Evolutionary conservation across 2,113 vertebrate species (phyloP).

Genomic region (Oxygymnocypris stewartii): DNA sequence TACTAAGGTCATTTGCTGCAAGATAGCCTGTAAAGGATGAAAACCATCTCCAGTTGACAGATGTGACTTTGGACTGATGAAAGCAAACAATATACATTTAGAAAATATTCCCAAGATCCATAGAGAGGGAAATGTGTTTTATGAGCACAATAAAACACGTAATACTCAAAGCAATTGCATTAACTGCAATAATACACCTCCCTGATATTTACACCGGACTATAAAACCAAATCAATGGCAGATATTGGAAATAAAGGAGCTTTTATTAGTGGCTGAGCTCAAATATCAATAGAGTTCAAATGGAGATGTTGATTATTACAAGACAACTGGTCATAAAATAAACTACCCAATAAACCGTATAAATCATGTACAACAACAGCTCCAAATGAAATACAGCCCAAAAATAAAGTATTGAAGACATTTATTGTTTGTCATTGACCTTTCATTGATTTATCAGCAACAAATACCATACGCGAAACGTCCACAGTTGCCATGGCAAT

Average conservation of each 20-base stretch:
- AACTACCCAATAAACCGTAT: neutral
- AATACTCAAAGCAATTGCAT: neutral
- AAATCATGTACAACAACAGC: neutral
- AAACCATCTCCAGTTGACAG: neutral
- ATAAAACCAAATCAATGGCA: neutral
- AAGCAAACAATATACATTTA: neutral
- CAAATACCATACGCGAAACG: neutral
- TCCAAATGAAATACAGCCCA: neutral
- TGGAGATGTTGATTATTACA: neutral
- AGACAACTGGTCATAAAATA: neutral
- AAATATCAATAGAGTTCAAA: neutral
- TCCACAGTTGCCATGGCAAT: slow-evolving; percentile 11
- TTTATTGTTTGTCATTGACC: neutral
- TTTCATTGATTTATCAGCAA: slow-evolving; percentile 5
- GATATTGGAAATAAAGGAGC: neutral
- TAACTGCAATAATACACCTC: neutral
- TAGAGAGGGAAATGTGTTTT: neutral
- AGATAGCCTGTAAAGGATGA: slow-evolving; percentile 52
- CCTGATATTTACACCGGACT: neutral
- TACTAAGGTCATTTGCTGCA: slow-evolving; percentile 60
- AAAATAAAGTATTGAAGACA: neutral
- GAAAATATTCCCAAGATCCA: neutral
- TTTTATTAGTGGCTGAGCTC: neutral
- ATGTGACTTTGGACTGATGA: neutral
- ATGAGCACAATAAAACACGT: neutral